Percentiles rank a stretch among this genome's conserved stretches.
phyloP scores from a whole-genome alignment of 1,140 invertebrate species.

The Drosophila repleta region DNA sequence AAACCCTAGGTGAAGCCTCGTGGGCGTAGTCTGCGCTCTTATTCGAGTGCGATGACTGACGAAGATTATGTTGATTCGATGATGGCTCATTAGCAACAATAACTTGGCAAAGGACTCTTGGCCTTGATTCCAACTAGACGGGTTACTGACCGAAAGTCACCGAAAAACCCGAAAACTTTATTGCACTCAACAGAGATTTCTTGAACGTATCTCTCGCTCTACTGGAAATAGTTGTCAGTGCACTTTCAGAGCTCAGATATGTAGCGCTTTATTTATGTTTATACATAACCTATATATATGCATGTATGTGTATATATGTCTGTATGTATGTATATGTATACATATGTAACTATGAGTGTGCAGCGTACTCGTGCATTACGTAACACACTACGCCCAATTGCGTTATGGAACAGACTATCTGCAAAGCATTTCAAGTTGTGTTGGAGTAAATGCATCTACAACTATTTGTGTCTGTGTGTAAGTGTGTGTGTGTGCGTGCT shows the following conservation, averaged over 20 bases:
- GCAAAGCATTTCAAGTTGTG: slow-evolving; percentile 17
- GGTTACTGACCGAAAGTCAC: slow-evolving; percentile 57
- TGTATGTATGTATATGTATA: slow-evolving; percentile 39
- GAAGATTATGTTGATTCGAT: slow-evolving; percentile 22
- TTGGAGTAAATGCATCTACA: slow-evolving; percentile 25
- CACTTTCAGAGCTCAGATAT: slow-evolving; percentile 72
- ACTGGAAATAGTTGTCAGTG: slow-evolving; percentile 79
- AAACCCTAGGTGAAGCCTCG: slow-evolving; percentile 25
- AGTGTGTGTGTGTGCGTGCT: slow-evolving; percentile 45
- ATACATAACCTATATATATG: slow-evolving; percentile 43
- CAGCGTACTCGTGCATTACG: slow-evolving; percentile 57
- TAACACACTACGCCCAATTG: slow-evolving; percentile 74
- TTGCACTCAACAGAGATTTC: slow-evolving; percentile 9
- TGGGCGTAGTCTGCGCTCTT: slow-evolving; percentile 23
- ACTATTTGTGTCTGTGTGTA: slow-evolving; percentile 14
- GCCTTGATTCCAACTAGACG: slow-evolving; percentile 48
- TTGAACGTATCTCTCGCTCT: slow-evolving; percentile 18
- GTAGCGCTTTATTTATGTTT: slow-evolving; percentile 74
- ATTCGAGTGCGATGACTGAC: slow-evolving; percentile 16
- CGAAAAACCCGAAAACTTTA: slow-evolving; percentile 35
- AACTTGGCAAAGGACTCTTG: slow-evolving; percentile 63
- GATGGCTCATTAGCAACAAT: slow-evolving; percentile 62
- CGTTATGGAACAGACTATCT: slow-evolving; percentile 44
- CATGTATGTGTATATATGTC: slow-evolving; percentile 24
- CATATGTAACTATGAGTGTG: slow-evolving; percentile 26